phyloP scores from a whole-genome alignment of 2,888 invertebrate species.

The Choreutis nemorana region DNA sequence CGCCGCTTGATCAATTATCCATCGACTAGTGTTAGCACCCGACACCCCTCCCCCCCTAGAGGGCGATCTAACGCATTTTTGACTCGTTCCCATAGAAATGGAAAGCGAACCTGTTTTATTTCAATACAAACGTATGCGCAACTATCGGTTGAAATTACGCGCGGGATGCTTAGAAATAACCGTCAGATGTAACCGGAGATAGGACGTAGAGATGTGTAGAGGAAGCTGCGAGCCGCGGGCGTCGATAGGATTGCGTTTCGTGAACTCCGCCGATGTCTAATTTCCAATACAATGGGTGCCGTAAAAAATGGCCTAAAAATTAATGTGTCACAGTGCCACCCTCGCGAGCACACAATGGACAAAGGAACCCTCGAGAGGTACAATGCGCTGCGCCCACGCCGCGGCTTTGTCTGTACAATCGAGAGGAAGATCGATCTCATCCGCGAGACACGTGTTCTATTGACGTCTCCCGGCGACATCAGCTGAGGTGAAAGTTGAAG shows the following conservation, averaged over 20 bases:
- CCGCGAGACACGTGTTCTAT: conserved; percentile 22
- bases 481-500: conserved; percentile 62
- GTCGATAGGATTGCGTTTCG: conserved; percentile 57
- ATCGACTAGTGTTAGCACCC: conserved; percentile 26
- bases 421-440: conserved; percentile 33
- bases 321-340: conserved; percentile 65
- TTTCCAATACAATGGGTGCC: conserved; percentile 60
- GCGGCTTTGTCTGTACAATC: conserved; percentile 35
- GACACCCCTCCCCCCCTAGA: conserved; percentile 17
- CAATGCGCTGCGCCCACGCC: conserved; percentile 44
- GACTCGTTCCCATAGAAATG: conserved; percentile 41
- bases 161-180: conserved; percentile 21
- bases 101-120: conserved; percentile 56
- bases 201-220: conserved; percentile 39
- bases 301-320: conserved; percentile 59
- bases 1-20: conserved; percentile 48
- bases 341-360: conserved; percentile 55
- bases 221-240: conserved; percentile 36
- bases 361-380: conserved; percentile 36
- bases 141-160: conserved; percentile 20
- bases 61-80: conserved; percentile 36
- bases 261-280: conserved; percentile 59
- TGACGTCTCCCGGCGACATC: conserved; percentile 26
- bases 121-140: conserved; percentile 26
- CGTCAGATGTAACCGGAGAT: conserved; percentile 21